These are phyloP conservation scores for Bucco capensis DNA, from an alignment of 2,113 vertebrate species.

Conservation along the genomic window DNA sequence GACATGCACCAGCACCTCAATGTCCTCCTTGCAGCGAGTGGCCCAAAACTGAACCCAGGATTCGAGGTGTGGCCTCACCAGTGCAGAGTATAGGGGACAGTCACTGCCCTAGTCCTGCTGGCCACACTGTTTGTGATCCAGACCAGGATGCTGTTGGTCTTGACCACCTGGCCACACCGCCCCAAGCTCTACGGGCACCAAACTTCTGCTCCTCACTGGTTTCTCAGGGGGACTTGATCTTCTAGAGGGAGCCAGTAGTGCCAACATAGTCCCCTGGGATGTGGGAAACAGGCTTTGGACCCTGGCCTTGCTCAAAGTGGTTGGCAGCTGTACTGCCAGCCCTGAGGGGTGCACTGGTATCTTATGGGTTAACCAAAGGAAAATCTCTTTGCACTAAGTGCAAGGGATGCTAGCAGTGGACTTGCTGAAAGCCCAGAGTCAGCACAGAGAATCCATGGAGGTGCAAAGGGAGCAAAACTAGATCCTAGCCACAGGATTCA, in stretches of 20 bases:
- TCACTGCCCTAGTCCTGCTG: too few species aligned
- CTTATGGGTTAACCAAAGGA: accelerated
- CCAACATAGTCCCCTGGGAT: neutral
- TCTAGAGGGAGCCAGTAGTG: neutral
- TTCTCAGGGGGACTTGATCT: neutral
- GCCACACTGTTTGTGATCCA: too few species aligned
- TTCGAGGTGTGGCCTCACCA: too few species aligned
- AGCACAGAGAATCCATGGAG: accelerated
- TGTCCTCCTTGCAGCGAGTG: too few species aligned
- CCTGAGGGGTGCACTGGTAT: accelerated
- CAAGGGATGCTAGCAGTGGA: accelerated
- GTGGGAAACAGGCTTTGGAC: neutral
- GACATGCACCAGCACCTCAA: too few species aligned
- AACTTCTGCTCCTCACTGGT: neutral
- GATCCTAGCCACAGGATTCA: neutral
- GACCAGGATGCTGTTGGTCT: too few species aligned
- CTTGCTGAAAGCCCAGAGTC: accelerated
- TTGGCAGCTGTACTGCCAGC: neutral
- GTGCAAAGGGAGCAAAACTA: neutral
- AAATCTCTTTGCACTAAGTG: accelerated
- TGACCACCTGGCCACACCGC: too few species aligned
- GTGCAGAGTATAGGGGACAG: too few species aligned
- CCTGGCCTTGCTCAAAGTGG: too few species aligned
- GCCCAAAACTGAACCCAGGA: too few species aligned
- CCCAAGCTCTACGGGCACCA: accelerated